Base-by-base conservation (phyloP, 2,888 invertebrate species). In the Patella depressa region DNA sequence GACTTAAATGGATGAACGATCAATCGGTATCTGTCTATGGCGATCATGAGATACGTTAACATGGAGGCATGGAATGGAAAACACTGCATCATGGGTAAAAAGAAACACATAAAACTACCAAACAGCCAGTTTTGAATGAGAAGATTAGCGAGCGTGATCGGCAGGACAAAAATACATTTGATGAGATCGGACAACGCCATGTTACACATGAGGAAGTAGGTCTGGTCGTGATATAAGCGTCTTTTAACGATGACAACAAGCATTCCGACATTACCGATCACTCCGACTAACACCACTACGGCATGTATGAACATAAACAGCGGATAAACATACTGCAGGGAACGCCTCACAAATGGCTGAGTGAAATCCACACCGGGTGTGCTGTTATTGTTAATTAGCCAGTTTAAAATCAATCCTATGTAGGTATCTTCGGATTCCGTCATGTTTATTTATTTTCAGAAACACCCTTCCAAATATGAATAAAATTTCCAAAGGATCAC, bases 81-180 rank as follows among this genome's bases (percentile, higher is more conserved):
- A 87, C 95, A 95, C 93, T 95, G 95, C 85, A 95, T 88, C 94
- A 95, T 95, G 0, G 95, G 95, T 83, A 95, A 88, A 88, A 95
- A 94, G 88, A 94, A 95, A 91, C 95, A 95, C 80, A 95, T 89
- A 83, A 95, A 94, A 84, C 94, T 94, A 11, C 95, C 95, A 85
- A 95, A 94, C 80, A 95, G 93, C 95, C 95, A 95, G 94, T 95
- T 95, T 87, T 94, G 94, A 79, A 95, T 92, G 65, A 95, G 92
- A 85, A 95, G 92, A 74, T 95, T 94, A 84, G 94, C 93, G 81
- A 95, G 89, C 0, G 95, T 94, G 11, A 95, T 93, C 17, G 95
- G 95, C 84, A 95, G 87, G n/a, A 95, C 94, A 78, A 94, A 89
- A 24, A 94, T 91, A 86, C 95, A 94, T 90, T 95, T 95, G 69